Evolutionary conservation across 2,113 vertebrate genomes (phyloP), one percentile per base, ranked within the genome.

Genomic region (Tragulus kanchil): DNA sequence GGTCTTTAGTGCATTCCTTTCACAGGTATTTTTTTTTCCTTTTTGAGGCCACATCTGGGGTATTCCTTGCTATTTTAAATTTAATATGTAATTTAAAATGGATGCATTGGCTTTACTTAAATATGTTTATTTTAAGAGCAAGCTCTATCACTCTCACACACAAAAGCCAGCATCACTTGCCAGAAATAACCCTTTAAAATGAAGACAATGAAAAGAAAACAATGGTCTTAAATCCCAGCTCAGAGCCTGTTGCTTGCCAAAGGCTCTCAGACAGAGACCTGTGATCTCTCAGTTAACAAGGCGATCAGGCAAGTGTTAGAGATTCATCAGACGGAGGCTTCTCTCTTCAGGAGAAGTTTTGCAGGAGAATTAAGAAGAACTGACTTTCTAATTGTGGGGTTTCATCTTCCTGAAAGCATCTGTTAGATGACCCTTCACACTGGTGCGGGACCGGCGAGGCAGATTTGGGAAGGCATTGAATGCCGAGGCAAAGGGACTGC

Each of bases 391-490:
- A 54, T 0, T 1, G 58, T 64, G 85, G 45, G 67, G 58, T 48
- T 50, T 5, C 3, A 26, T 8, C 1, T 36, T 96, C 54, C 31
- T 42, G 54, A 62, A 28, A 36, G 19, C 31, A 8, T 13, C 17
- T 25, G 26, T 9, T 45, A 7, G 11, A 17, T 3, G 6, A 2
- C 5, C 36, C 5, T 73, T 28, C 62, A 31, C 4, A 0, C 0
- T 0, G 5, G 12, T 3, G 16, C 36, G 26, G 23, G 16, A 26
- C 52, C 61, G 12, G 25, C 0, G 13, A 36, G 67, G 56, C 85
- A 23, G 85, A 3, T 8, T 10, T 42, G 59, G 85, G 50, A 67
- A 78, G 42, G 52, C 31, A 5, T 6, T 2, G 1, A 6, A 15
- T 25, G 92, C 17, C 0, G 5, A 71, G 83, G 42, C 17, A 1